Percentiles rank a stretch among this genome's conserved stretches.
phyloP scores from a whole-genome alignment of 2,797 vertebrate species.

The Coranthus polyacanthus region DNA sequence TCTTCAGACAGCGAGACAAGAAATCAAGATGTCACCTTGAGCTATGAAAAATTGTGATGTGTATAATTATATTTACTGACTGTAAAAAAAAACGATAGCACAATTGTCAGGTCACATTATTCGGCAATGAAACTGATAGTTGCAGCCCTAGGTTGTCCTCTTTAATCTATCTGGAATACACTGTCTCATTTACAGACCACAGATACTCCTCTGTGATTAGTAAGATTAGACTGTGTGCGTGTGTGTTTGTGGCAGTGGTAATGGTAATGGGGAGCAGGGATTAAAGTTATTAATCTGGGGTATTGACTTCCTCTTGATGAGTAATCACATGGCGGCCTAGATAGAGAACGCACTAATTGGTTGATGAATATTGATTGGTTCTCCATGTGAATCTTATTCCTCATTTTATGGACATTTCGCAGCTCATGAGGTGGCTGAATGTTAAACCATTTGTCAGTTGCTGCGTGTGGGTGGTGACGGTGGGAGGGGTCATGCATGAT shows the following conservation, averaged over 20 bases:
- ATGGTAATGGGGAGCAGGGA: slow-evolving; percentile 26
- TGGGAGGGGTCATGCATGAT: slow-evolving; percentile 3
- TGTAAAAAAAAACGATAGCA: too few relatives aligned
- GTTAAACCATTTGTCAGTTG: slow-evolving; percentile 50
- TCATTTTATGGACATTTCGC: slow-evolving; percentile 50
- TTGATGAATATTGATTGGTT: slow-evolving; percentile 64
- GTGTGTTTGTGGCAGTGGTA: slow-evolving; percentile 18
- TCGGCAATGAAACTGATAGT: not conserved
- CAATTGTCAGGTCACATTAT: too few relatives aligned
- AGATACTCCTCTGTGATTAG: slow-evolving; percentile 33
- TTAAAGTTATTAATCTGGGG: slow-evolving; percentile 61
- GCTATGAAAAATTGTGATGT: not conserved
- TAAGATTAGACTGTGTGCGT: slow-evolving; percentile 30
- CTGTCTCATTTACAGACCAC: slow-evolving; percentile 11
- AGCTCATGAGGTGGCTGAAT: slow-evolving; percentile 48
- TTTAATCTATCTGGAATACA: slow-evolving; percentile 17
- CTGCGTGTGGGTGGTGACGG: slow-evolving; percentile 5
- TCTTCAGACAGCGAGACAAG: not conserved
- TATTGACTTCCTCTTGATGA: slow-evolving; percentile 57
- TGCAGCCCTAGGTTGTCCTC: not conserved
- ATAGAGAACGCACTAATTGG: slow-evolving; percentile 61
- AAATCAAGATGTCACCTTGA: not conserved
- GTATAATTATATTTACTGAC: not conserved
- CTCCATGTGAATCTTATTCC: slow-evolving; percentile 41
- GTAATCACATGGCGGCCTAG: slow-evolving; percentile 29